phyloP scores from a whole-genome alignment of 2,888 invertebrate genomes.

The Cecidostiba fungosa region DNA sequence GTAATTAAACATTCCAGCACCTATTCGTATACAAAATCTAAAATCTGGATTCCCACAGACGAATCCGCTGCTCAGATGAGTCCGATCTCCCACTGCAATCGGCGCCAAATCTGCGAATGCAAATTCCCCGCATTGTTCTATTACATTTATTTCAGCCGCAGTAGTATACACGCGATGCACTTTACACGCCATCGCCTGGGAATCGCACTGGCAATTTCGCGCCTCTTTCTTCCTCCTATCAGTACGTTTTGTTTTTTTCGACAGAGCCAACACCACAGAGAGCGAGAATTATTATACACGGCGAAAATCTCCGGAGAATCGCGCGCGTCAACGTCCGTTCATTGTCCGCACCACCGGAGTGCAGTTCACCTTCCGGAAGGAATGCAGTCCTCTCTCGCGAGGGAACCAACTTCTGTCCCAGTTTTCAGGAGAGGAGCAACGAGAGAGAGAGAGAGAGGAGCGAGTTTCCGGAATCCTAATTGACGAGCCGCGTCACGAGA shows the following conservation, averaged over 20 bases:
- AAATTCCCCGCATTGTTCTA: neutral
- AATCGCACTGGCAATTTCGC: conserved; percentile 6
- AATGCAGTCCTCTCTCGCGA: conserved; percentile 28
- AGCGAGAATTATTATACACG: neutral
- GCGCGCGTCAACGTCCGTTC: conserved; percentile 39
- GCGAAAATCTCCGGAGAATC: conserved; percentile 44
- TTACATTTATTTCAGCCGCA: neutral
- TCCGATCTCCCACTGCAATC: neutral
- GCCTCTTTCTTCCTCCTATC: neutral
- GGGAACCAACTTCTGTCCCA: conserved; percentile 55
- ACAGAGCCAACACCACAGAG: neutral
- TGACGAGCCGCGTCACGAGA: conserved; percentile 51
- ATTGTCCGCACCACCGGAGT: conserved; percentile 39
- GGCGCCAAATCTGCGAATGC: neutral
- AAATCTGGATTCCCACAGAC: neutral
- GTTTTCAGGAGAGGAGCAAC: conserved; percentile 57
- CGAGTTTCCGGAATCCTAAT: conserved; percentile 58
- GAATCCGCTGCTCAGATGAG: neutral
- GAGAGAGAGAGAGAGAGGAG: neutral
- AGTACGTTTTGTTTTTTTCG: neutral
- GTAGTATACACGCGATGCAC: neutral
- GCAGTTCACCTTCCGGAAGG: conserved; percentile 41
- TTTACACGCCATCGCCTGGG: neutral
- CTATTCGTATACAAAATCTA: neutral
- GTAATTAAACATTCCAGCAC: neutral